phyloP scores from a whole-genome alignment of 2,113 vertebrate genomes.

The Chaenogobius annularis region DNA sequence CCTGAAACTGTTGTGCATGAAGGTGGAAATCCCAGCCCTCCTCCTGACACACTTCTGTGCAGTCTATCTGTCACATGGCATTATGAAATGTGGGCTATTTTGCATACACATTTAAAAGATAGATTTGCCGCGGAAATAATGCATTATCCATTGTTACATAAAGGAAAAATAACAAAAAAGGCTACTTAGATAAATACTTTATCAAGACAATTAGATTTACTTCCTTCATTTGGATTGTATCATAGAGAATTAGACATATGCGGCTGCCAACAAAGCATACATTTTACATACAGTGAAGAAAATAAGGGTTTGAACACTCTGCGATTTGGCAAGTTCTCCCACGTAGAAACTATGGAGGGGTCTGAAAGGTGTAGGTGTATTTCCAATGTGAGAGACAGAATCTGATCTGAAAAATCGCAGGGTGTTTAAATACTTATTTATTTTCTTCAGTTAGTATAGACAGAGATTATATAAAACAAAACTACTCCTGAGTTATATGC shows the following conservation, averaged over 20 bases:
- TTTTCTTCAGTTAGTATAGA: too few relatives aligned
- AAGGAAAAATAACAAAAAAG: background rate
- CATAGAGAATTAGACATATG: background rate
- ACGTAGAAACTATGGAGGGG: too few relatives aligned
- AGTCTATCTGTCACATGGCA: slow-evolving; percentile 35
- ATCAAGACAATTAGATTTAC: background rate
- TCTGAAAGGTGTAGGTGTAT: too few relatives aligned
- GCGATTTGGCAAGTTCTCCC: too few relatives aligned
- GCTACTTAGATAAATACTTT: background rate
- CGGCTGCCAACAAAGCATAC: background rate
- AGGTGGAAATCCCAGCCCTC: slow-evolving; percentile 40
- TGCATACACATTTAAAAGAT: background rate
- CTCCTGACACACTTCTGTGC: slow-evolving; percentile 57
- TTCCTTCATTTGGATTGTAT: background rate
- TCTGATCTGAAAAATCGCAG: too few relatives aligned
- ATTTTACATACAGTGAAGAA: too few relatives aligned
- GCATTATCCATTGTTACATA: background rate
- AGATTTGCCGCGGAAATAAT: background rate
- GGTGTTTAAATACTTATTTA: too few relatives aligned
- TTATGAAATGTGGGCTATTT: background rate
- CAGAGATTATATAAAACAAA: too few relatives aligned
- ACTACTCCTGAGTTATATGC: too few relatives aligned
- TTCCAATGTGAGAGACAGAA: too few relatives aligned
- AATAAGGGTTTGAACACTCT: too few relatives aligned
- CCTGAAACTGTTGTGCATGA: slow-evolving; percentile 10